Evolutionary conservation across 2,797 vertebrate species (phyloP).

Genomic region (Myripristis murdjan): DNA sequence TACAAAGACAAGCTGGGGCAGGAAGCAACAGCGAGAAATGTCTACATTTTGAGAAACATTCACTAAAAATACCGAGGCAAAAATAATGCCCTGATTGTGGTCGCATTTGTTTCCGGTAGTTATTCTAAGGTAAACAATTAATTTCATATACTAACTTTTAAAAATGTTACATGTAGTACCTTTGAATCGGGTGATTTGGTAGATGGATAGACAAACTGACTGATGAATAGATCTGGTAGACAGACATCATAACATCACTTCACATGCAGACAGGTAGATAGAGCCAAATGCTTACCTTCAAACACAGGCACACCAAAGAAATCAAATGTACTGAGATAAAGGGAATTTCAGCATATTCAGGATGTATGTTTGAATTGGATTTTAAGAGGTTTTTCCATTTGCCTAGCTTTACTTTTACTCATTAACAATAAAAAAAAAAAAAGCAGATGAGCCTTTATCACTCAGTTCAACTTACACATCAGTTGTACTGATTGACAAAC

Average conservation of each 20-base stretch:
- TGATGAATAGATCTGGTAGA: background rate
- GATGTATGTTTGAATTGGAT: background rate
- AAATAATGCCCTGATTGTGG: too few species aligned
- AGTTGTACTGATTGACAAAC: too few species aligned
- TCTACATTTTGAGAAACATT: too few species aligned
- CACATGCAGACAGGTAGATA: background rate
- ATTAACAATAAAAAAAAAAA: background rate
- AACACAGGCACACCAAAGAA: background rate
- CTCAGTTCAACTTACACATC: background rate
- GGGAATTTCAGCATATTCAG: background rate
- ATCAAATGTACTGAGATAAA: background rate
- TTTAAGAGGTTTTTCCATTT: background rate
- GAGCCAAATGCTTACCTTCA: background rate
- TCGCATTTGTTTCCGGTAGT: too few species aligned
- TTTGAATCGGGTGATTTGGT: slow-evolving; percentile 4
- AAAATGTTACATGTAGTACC: slow-evolving; percentile 18
- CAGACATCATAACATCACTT: slow-evolving; percentile 14
- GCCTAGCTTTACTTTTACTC: background rate
- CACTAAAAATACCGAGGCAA: too few species aligned
- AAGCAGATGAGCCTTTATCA: slow-evolving; percentile 10
- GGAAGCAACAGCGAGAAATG: too few species aligned
- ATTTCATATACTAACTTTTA: slow-evolving; percentile 1
- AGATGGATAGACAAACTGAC: background rate
- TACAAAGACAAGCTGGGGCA: too few species aligned
- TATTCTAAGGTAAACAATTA: too few species aligned